A percentile compares a stretch with the other conserved stretches of the same genome.
phyloP scores from a whole-genome alignment of 2,797 vertebrate genomes.

The Nannoperca obscura region DNA sequence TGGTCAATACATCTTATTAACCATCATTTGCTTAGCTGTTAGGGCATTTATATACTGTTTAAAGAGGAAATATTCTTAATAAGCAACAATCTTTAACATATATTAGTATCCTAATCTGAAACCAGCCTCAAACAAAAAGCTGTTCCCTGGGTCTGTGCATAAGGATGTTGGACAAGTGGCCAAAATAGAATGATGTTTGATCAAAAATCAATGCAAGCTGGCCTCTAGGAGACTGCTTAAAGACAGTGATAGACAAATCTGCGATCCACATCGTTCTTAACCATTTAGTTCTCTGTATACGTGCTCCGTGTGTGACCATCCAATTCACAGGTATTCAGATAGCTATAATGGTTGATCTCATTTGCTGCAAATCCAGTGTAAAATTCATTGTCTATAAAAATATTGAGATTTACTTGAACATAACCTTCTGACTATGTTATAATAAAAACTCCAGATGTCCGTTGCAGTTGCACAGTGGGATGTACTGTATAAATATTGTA shows the following conservation, averaged over 20 bases:
- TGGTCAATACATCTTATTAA: slow-evolving; percentile 79
- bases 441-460: slow-evolving; percentile 88
- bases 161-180: slow-evolving; percentile 80
- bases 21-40: slow-evolving; percentile 81
- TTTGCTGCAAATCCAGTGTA: slow-evolving; percentile 88
- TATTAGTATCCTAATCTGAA: slow-evolving; percentile 85
- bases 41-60: slow-evolving; percentile 86
- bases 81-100: slow-evolving; percentile 84
- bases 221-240: slow-evolving; percentile 78
- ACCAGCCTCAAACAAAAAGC: slow-evolving; percentile 76
- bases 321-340: slow-evolving; percentile 87
- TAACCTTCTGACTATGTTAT: slow-evolving; percentile 84
- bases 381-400: slow-evolving; percentile 94
- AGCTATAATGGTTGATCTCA: slow-evolving; percentile 84
- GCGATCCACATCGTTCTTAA: slow-evolving; percentile 80
- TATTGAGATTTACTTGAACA: slow-evolving; percentile 90
- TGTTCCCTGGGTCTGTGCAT: slow-evolving; percentile 81
- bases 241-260: slow-evolving; percentile 86
- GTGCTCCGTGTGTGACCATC: slow-evolving; percentile 67
- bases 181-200: slow-evolving; percentile 78
- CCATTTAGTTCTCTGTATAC: slow-evolving; percentile 80
- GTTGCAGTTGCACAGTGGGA: slow-evolving; percentile 87
- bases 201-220: slow-evolving; percentile 76
- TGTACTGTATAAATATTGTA: slow-evolving; percentile 96
- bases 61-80: slow-evolving; percentile 83